Base-by-base conservation (phyloP, 2,797 vertebrate species). In the Pampus argenteus region DNA sequence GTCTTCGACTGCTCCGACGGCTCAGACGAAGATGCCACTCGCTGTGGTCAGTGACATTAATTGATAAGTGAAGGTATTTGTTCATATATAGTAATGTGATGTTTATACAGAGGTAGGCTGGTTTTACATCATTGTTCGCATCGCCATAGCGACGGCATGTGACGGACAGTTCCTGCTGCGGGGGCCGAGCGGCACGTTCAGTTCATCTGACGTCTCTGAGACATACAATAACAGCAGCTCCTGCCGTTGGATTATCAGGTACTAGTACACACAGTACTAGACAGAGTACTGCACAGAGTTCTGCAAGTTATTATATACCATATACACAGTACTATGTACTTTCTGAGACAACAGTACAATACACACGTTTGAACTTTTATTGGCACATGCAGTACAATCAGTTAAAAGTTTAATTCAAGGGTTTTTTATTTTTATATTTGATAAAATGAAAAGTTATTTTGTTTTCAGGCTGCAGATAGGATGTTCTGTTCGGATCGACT, bases 221-320 rank as follows among this genome's bases (percentile, higher is more conserved):
- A 85, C 85, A 0, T 93, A 96, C 57, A 73, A 92, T 47, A 84
- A 79, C 76, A 86, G 71, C 40, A 72, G 71, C 3, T 3, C 73
- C 81, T 99, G 98, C 60, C 95, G 88, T 23, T 99, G 98, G 98
- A 94, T 98, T 82, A 94, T 99, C 93, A 74, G 85, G 98, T 98
- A 91, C 75, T 7, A 29, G 2, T 3, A 26, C 28, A 49, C 22
- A 45, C 15, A 38, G 45, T 36, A 42, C 22, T 26, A 26, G 11
- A 40, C 15, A 13, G 1, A 44, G 17, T 44, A 44, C 7, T 8
- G 31, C 36, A 44, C 31, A 44, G 34, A 48, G 8, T 3, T 10
- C 31, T 34, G 5, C 31, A 34, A 11, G 2, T 5, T 34, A 40
- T 13, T 38, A 14, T 13, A 38, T 14, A 4, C 14, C 8, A 9